Evolutionary conservation across 2,888 invertebrate genomes (phyloP), one percentile per base, ranked within the genome.

Genomic region (Cybosia mesomella): DNA sequence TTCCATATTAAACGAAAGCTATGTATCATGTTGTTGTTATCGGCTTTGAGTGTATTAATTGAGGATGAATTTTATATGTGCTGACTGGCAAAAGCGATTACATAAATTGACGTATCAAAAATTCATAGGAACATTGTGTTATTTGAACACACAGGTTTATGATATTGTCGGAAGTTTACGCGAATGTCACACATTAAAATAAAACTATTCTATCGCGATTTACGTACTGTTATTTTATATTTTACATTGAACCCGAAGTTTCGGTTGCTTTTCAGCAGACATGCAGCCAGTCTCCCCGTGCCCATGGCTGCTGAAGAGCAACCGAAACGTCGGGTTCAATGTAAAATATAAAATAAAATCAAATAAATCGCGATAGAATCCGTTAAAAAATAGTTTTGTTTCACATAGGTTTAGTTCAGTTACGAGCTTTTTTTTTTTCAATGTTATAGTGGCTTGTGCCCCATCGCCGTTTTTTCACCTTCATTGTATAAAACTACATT

Each of bases 61-160:
- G 71, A 64, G 72, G 70, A 68, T 71, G 71, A 77, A 75, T 79
- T 73, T 75, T 71, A 67, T 68, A 75, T 69, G 70, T 74, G 71
- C 63, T 54, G 65, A 71, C 59, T 66, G 66, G 49, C 43, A 66
- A 72, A 67, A 64, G 68, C 66, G 70, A 77, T 77, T 72, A 73
- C 62, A 70, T 58, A 68, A 76, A 78, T 71, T 69, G 72, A 18
- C 61, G 66, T 73, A 68, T 63, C 39, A 73, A 49, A 43, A 61
- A 70, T 70, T 68, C 67, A 13, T 43, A 49, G 49, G 57, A 58
- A 24, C 59, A 59, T 22, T 24, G 15, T 22, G 39, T 39, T 22
- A 39, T 39, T 59, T 59, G 39, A 22, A 24, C 39, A 22, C 22
- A 21, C 2, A 22, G 22, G 10, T 28, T 28, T 28, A 5, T n/a